Percentiles rank a stretch among this genome's conserved stretches.
phyloP scores from a whole-genome alignment of 2,888 invertebrate genomes.

The Acronicta aceris region DNA sequence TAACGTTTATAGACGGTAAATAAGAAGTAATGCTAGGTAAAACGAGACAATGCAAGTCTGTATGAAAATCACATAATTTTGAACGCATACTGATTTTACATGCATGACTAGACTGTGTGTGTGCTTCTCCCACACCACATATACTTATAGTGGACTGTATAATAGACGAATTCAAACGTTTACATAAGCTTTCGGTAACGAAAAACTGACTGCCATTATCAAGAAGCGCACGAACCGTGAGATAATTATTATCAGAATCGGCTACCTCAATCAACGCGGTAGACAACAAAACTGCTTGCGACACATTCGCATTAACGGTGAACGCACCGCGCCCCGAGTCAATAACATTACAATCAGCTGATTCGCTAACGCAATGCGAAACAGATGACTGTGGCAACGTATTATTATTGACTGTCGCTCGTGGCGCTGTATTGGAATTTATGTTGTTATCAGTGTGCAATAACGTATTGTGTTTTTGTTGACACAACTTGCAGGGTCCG shows the following conservation, averaged over 20 bases:
- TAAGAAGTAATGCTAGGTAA: not conserved
- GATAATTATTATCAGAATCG: conserved; percentile 5
- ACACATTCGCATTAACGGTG: not conserved
- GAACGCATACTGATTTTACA: not conserved
- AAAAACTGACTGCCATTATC: not conserved
- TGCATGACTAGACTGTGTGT: not conserved
- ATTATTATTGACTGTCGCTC: not conserved
- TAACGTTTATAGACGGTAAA: not conserved
- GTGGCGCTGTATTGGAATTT: not conserved
- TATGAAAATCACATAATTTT: not conserved
- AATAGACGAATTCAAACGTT: not conserved
- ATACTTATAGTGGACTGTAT: not conserved
- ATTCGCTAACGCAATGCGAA: not conserved
- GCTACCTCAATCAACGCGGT: conserved; percentile 6
- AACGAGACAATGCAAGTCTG: not conserved
- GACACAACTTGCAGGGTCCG: conserved; percentile 2
- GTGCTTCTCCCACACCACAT: not conserved
- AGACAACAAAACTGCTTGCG: conserved; percentile 3
- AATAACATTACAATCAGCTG: not conserved
- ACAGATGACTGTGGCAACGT: conserved; percentile 1
- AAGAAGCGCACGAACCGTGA: not conserved
- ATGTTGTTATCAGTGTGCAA: not conserved
- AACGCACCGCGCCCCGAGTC: not conserved
- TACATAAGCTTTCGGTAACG: not conserved
- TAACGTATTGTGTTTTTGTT: not conserved